Conservation (phyloP, 2,888 invertebrate genomes). For the Neoaliturus tenellus region DNA sequence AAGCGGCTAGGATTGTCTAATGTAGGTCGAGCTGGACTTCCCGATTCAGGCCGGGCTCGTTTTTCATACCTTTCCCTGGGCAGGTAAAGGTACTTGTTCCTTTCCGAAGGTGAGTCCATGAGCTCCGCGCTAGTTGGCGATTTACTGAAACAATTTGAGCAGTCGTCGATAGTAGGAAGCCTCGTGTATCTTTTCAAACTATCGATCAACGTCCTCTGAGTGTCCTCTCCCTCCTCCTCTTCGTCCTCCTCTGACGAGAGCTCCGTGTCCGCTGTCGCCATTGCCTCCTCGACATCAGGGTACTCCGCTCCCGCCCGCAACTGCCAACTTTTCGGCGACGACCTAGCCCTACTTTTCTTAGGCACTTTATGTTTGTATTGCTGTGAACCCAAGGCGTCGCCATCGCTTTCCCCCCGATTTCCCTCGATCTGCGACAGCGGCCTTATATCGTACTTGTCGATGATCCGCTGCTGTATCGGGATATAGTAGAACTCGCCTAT, state of each 20-base stretch:
- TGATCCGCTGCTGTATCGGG: not conserved
- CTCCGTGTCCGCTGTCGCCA: not conserved
- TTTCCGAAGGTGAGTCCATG: not conserved
- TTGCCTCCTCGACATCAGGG: not conserved
- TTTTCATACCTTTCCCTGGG: not conserved
- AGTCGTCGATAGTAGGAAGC: too few relatives aligned
- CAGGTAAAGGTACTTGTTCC: slow-evolving; percentile 14
- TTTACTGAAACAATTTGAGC: not conserved
- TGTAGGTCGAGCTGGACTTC: too few relatives aligned
- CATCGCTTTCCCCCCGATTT: not conserved
- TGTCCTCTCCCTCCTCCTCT: not conserved
- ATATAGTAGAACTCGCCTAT: slow-evolving; percentile 18
- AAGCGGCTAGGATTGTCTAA: too few relatives aligned
- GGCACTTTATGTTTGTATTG: not conserved
- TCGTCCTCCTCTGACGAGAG: not conserved
- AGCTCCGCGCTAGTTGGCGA: not conserved
- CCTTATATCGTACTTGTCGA: not conserved
- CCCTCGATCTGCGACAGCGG: not conserved
- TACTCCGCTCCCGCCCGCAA: not conserved
- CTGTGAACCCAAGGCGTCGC: not conserved
- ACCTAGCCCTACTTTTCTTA: not conserved
- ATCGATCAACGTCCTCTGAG: not conserved
- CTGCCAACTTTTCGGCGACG: not conserved
- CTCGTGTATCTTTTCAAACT: not conserved
- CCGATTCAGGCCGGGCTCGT: too few relatives aligned